Evolutionary conservation across 2,888 invertebrate species (phyloP), one percentile per base, ranked within the genome.

Genomic region (Hydrotaea cyrtoneurina): DNA sequence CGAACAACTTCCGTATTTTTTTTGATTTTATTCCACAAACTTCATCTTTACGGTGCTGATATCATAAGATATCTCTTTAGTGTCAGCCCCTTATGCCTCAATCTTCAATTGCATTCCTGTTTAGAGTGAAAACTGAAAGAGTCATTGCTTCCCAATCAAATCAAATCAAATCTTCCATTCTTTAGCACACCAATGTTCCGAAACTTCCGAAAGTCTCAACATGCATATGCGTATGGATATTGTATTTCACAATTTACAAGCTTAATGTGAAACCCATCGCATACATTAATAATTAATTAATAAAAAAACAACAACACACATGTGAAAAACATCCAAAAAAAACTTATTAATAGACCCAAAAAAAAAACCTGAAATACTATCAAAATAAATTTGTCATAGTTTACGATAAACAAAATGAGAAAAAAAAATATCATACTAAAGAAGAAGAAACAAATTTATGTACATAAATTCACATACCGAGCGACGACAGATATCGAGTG

Each of bases 331-430:
- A 39, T 39, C 8, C 17, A 11, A 75, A 66, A 11, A 75, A 66
- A 53, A 59, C 39, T 77, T 74, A 77, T 55, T 57, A 55, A 78
- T 71, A 78, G 76, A 74, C 76, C 21, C n/a, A n/a, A n/a, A 83
- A 86, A 73, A 53, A 85, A 80, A 82, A 85, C 82, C 73, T 73
- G 82, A 79, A 85, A 82, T 62, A 86, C 83, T 88, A 86, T 88
- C 86, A 86, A 90, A 89, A 89, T 88, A 88, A 88, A 90, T 90
- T 90, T 90, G 90, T 90, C 90, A 90, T 89, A 89, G 90, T 89
- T 88, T 88, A 86, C 57, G 80, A 82, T 79, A 83, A 78, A 53
- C 75, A 59, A 83, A 53, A 81, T 84, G 66, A 80, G 78, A 78
- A 73, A 74, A 57, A n/a, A n/a, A n/a, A n/a, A n/a, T n/a, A n/a